Evolutionary conservation across 1,140 invertebrate genomes (phyloP).

Genomic region (Euglossa dilemma): DNA sequence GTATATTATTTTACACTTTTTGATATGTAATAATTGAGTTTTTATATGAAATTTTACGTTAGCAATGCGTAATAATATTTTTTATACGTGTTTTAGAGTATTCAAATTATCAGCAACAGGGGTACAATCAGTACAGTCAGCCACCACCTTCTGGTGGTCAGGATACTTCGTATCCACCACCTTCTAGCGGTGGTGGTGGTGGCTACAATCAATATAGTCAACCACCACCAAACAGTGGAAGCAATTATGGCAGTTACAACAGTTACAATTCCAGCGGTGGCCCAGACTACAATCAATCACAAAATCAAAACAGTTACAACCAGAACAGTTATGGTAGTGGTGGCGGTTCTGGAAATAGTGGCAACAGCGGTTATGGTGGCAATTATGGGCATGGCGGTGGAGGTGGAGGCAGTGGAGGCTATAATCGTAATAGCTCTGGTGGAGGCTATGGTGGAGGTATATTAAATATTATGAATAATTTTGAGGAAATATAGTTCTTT

Average conservation of each 20-base stretch:
- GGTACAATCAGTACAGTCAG: slow-evolving; percentile 78
- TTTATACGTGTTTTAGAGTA: slow-evolving; percentile 73
- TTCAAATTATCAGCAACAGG: slow-evolving; percentile 79
- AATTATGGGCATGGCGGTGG: slow-evolving; percentile 72
- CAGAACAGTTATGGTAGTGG: slow-evolving; percentile 81
- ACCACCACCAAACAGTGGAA: slow-evolving; percentile 76
- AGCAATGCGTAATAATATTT: background rate
- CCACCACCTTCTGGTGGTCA: slow-evolving; percentile 71
- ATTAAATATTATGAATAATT: background rate
- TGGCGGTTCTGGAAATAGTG: slow-evolving; percentile 76
- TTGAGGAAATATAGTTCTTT: background rate
- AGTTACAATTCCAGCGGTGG: slow-evolving; percentile 72
- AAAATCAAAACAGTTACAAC: slow-evolving; percentile 79
- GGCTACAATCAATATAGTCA: slow-evolving; percentile 76
- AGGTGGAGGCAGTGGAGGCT: slow-evolving; percentile 76
- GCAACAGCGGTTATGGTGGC: slow-evolving; percentile 67
- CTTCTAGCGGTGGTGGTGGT: slow-evolving; percentile 67
- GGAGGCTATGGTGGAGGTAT: slow-evolving; percentile 69
- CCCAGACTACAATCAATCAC: slow-evolving; percentile 73
- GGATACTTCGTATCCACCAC: slow-evolving; percentile 78
- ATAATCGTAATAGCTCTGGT: slow-evolving; percentile 46
- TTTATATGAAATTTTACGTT: background rate
- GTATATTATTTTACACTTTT: too few relatives aligned
- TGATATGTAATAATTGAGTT: background rate
- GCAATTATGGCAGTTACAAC: slow-evolving; percentile 75